Conservation (phyloP, 2,888 invertebrate genomes). For the Formica aserva region DNA sequence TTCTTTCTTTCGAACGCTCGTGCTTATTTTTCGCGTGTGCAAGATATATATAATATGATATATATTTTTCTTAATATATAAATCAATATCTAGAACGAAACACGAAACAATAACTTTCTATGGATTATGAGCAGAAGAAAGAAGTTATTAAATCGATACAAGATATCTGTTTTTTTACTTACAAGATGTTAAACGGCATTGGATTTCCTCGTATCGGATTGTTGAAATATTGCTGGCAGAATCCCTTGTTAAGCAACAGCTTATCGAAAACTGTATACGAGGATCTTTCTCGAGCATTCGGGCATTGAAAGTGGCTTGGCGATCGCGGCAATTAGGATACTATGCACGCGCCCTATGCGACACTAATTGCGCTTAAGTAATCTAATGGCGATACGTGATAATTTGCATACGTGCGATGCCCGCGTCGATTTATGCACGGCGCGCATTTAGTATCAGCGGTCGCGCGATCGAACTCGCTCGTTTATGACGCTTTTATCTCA, state of each 20-base stretch:
- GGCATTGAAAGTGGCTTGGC: slow-evolving; percentile 46
- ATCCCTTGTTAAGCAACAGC: not conserved
- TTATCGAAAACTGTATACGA: slow-evolving; percentile 18
- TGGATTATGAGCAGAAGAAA: not conserved
- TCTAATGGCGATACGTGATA: slow-evolving; percentile 69
- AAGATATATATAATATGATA: not conserved
- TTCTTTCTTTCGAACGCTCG: not conserved
- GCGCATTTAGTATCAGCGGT: slow-evolving; percentile 61
- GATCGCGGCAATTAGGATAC: slow-evolving; percentile 61
- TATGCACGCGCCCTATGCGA: slow-evolving; percentile 59
- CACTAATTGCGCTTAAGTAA: slow-evolving; percentile 74
- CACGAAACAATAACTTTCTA: not conserved
- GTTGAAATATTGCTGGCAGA: slow-evolving; percentile 6
- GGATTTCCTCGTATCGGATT: not conserved
- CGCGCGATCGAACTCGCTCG: slow-evolving; percentile 53
- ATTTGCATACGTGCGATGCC: slow-evolving; percentile 70
- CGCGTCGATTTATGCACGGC: slow-evolving; percentile 54
- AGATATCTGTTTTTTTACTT: not conserved
- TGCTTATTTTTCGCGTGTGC: not conserved
- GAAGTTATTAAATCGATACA: not conserved
- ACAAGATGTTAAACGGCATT: not conserved
- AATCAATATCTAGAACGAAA: not conserved
- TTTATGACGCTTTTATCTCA: slow-evolving; percentile 55
- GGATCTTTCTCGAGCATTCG: slow-evolving; percentile 24
- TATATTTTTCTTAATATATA: not conserved